A percentile compares a stretch with the other conserved stretches of the same genome.
These are phyloP conservation scores for Ciconia nigra DNA, from an alignment of 2,797 vertebrate species.

Conservation along the genomic window DNA sequence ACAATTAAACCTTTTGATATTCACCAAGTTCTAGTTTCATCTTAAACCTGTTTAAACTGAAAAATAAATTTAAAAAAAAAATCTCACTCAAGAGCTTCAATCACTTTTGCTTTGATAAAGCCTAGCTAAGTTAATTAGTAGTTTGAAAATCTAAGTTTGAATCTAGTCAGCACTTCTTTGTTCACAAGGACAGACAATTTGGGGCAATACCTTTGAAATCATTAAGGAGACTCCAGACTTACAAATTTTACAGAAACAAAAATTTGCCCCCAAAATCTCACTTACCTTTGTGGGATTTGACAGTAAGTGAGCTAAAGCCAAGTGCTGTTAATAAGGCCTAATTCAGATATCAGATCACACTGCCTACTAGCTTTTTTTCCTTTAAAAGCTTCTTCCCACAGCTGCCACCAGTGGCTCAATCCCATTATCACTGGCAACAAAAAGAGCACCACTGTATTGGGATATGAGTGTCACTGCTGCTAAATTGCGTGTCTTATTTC, in stretches of 20 bases:
- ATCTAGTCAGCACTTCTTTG: not conserved
- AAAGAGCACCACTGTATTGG: not conserved
- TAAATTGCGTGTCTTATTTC: not conserved
- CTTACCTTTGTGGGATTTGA: not conserved
- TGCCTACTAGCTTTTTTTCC: not conserved
- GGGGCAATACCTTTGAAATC: not conserved
- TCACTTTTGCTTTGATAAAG: not conserved
- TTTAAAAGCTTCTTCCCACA: not conserved
- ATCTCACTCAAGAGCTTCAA: not conserved
- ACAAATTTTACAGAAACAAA: not conserved
- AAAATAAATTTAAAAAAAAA: not conserved
- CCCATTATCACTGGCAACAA: not conserved
- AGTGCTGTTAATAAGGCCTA: not conserved
- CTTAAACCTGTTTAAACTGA: not conserved
- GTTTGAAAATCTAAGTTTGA: not conserved
- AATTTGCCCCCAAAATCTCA: not conserved
- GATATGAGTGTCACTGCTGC: not conserved
- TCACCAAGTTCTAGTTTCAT: not conserved
- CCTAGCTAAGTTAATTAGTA: not conserved
- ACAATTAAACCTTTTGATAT: not conserved
- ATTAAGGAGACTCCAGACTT: not conserved
- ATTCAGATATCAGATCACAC: not conserved
- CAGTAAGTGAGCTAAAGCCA: not conserved
- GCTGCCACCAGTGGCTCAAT: not conserved
- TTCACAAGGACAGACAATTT: not conserved